Evolutionary conservation across 2,888 invertebrate genomes (phyloP), one percentile per base, ranked within the genome.

Genomic region (Taphrorychus bicolor): DNA sequence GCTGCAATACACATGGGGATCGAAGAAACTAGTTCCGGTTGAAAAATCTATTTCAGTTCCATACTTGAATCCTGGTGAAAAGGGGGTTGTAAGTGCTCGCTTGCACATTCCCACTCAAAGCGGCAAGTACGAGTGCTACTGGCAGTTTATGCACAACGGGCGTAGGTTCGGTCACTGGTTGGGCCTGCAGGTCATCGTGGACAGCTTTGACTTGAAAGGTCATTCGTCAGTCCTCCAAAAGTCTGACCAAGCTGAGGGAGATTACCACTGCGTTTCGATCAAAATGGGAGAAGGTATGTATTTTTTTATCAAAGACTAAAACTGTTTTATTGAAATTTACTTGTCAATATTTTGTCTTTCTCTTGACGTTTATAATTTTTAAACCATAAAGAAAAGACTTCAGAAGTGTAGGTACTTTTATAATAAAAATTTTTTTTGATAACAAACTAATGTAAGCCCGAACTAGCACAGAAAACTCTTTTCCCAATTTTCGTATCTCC

Each of bases 81-180:
- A 71, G 40, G 82, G 82, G 23, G 71, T 72, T 5, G 76, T 83
- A 54, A 68, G 73, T 56, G 80, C 82, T 3, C 73, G 76, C 40
- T 73, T 83, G 18, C 74, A 79, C 57, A 77, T 83, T 53, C 83
- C 83, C 64, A 82, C 71, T 69, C 76, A 76, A 42, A 76, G 80
- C 24, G 83, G 83, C 7, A 75, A 74, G 22, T 84, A 83, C 69
- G 82, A 83, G 72, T 81, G 81, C 59, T 82, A 83, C 71, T 84
- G 82, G 82, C 80, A 83, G 66, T 83, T 83, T 71, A 78, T 81
- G 68, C 81, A 83, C 67, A 75, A 77, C 32, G 79, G 80, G 2
- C 76, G 77, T n/a, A 78, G 83, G 51, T 83, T 83, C 70, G 83
- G 83, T 0, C 80, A 81, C 22, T 82, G 82, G 81, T 68, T 84